Evolutionary conservation across 2,797 vertebrate species (phyloP).

Genomic region (Uromys caudimaculatus): DNA sequence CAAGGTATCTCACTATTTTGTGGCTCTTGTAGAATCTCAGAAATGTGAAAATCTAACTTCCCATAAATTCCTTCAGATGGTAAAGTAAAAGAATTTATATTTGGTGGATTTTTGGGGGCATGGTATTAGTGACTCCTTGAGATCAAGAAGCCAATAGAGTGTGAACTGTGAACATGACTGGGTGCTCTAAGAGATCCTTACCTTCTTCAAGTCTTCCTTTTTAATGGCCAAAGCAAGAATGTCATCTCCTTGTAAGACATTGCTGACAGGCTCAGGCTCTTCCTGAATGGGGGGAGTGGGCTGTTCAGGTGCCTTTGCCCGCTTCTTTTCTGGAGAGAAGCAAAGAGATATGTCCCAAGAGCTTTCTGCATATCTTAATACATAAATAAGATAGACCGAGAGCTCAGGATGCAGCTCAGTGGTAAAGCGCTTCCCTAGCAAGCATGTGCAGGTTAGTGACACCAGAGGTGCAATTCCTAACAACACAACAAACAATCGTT

Average conservation of each 20-base stretch:
- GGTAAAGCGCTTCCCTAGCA: neutral
- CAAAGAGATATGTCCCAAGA: constrained; percentile 20
- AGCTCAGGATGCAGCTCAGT: neutral
- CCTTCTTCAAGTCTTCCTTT: constrained; percentile 88
- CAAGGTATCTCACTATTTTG: neutral
- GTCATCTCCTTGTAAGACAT: constrained; percentile 85
- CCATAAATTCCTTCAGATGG: neutral
- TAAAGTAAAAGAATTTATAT: neutral
- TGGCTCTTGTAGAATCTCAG: neutral
- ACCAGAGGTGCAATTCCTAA: neutral
- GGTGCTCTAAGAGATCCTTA: constrained; percentile 68
- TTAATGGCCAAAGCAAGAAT: constrained; percentile 87
- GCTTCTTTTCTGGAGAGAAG: constrained; percentile 87
- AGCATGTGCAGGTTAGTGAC: neutral
- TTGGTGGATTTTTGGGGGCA: neutral
- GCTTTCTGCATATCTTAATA: neutral
- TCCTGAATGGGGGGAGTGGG: constrained; percentile 76
- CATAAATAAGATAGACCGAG: neutral
- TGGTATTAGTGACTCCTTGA: neutral
- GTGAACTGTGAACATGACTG: neutral
- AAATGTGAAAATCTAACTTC: neutral
- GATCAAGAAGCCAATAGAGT: neutral
- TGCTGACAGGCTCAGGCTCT: constrained; percentile 74
- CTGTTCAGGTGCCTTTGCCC: constrained; percentile 76
- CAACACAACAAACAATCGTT: neutral